These are phyloP conservation scores for Amorpha juglandis DNA, from an alignment of 2,888 invertebrate species.

Conservation along the genomic window DNA sequence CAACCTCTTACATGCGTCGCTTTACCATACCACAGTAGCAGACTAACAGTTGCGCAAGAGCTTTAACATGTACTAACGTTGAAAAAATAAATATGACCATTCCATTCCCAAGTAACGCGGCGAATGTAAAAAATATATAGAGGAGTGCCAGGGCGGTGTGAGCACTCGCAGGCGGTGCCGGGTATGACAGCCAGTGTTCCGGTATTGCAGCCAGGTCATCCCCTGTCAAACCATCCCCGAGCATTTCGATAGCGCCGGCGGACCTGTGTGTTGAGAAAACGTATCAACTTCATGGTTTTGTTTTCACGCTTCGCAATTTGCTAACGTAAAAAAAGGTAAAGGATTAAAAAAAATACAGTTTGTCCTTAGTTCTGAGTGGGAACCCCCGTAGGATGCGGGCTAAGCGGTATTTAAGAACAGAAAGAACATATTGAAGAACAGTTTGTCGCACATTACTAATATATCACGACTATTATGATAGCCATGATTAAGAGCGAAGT, in stretches of 20 bases:
- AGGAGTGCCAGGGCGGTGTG: conserved; percentile 91
- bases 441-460: no score
- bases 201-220: conserved; percentile 91
- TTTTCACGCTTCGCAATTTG: not conserved
- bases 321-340: no score
- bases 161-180: conserved; percentile 91
- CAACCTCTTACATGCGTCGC: no score
- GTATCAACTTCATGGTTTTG: not conserved
- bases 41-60: no score
- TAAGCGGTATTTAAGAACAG: no score
- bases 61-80: conserved; percentile 82
- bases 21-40: no score
- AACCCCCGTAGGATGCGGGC: no score
- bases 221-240: conserved; percentile 91
- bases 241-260: conserved; percentile 69
- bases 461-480: no score
- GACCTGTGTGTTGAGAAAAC: conserved; percentile 44
- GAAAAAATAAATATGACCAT: conserved; percentile 93
- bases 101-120: conserved; percentile 91
- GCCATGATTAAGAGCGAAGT: no score
- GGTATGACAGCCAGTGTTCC: conserved; percentile 91
- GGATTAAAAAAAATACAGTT: no score
- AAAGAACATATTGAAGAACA: no score
- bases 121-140: conserved; percentile 89
- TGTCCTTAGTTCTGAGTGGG: no score